A percentile compares a stretch with the other conserved stretches of the same genome.
phyloP scores from a whole-genome alignment of 2,888 invertebrate species.

The Clitarchus hookeri region DNA sequence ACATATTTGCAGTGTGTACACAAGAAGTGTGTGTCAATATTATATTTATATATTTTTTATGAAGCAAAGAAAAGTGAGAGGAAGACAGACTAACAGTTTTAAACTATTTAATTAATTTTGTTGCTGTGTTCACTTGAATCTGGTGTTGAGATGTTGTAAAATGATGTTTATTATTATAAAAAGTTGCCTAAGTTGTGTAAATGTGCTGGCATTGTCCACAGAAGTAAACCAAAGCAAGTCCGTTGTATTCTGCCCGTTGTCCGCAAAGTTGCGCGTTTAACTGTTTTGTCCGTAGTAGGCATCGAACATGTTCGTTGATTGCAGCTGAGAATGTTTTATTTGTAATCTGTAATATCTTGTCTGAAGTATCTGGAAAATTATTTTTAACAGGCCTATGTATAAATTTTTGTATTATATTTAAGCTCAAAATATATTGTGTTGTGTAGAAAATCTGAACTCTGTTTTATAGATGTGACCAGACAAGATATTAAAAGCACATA shows the following conservation, averaged over 20 bases:
- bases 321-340: neutral
- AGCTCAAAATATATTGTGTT: conserved; percentile 15
- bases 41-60: conserved; percentile 38
- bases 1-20: conserved; percentile 29
- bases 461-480: neutral
- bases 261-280: neutral
- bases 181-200: conserved; percentile 36
- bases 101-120: conserved; percentile 31
- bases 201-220: conserved; percentile 34
- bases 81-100: conserved; percentile 24
- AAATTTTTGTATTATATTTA: neutral
- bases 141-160: conserved; percentile 26
- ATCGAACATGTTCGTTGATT: neutral
- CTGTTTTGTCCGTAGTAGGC: neutral
- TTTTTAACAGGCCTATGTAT: conserved; percentile 12
- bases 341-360: conserved; percentile 20
- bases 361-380: conserved; percentile 15
- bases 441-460: neutral
- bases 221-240: neutral
- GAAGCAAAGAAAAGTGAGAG: conserved; percentile 28
- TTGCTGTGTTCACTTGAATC: conserved; percentile 34
- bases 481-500: conserved; percentile 10
- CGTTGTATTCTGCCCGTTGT: neutral
- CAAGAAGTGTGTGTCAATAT: conserved; percentile 34
- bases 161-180: conserved; percentile 20